A percentile compares a stretch with the other conserved stretches of the same genome.
Evolutionary conservation across 1,140 invertebrate genomes (phyloP).

Genomic region (Drosophila pruinosa): DNA sequence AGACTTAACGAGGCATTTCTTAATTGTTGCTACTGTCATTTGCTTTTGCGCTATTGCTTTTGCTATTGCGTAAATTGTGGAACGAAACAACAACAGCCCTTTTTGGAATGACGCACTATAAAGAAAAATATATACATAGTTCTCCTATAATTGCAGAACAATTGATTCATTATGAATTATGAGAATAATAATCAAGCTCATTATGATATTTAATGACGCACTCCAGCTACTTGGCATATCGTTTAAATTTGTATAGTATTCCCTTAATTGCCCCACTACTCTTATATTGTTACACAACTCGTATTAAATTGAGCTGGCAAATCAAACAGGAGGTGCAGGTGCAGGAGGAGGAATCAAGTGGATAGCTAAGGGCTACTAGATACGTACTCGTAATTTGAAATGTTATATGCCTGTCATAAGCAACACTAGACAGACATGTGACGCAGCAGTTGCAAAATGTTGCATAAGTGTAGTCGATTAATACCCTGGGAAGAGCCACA

Average conservation of each 20-base stretch:
- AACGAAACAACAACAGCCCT: slow-evolving; percentile 21
- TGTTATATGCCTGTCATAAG: background rate
- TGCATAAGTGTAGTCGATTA: background rate
- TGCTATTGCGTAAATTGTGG: slow-evolving; percentile 48
- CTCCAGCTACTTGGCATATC: background rate
- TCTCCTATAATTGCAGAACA: slow-evolving; percentile 20
- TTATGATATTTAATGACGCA: slow-evolving; percentile 10
- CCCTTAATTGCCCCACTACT: no score
- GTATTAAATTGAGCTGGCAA: background rate
- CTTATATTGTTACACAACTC: background rate
- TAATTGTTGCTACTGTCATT: slow-evolving; percentile 2
- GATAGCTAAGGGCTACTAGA: background rate
- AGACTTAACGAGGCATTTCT: background rate
- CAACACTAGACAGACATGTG: background rate
- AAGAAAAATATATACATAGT: background rate
- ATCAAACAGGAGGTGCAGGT: background rate
- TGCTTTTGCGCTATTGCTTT: slow-evolving; percentile 33
- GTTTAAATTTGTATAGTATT: background rate
- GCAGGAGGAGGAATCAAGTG: no score
- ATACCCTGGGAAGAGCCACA: background rate
- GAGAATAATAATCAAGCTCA: background rate
- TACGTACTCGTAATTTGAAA: background rate
- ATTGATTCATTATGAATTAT: background rate
- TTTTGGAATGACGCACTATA: slow-evolving; percentile 57
- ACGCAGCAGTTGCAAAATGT: background rate